Conservation (phyloP, 1,140 invertebrate genomes). For the Aphelenchoides avenae region DNA sequence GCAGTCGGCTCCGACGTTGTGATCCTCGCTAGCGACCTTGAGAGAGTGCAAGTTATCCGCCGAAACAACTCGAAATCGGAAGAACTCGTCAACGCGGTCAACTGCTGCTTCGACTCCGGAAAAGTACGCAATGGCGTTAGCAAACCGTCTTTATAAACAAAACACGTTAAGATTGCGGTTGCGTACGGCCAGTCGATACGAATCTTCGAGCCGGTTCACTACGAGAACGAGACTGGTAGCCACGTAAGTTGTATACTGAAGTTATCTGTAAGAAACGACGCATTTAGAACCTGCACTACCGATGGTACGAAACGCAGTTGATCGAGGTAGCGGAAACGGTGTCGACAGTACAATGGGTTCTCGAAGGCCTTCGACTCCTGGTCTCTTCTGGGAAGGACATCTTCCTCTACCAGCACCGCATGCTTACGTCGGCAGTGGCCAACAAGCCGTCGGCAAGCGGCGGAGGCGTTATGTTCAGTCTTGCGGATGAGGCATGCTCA, state of each 20-base stretch:
- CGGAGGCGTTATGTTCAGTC: conserved; percentile 52
- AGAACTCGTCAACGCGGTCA: conserved; percentile 84
- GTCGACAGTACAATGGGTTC: conserved; percentile 88
- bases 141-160: conserved; percentile 3
- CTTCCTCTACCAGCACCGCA: conserved; percentile 79
- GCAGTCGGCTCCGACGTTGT: conserved; percentile 97
- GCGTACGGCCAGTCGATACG: conserved; percentile 92
- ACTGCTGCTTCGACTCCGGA: conserved; percentile 94
- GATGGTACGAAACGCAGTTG: conserved; percentile 91
- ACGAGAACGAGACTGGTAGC: conserved; percentile 65
- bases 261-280: neutral
- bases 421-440: conserved; percentile 34
- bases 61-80: conserved; percentile 78
- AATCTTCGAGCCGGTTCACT: conserved; percentile 93
- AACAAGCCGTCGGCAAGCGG: neutral
- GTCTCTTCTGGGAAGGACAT: conserved; percentile 78
- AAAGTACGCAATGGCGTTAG: conserved; percentile 65
- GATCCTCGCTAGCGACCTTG: conserved; percentile 91
- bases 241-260: conserved; percentile 6
- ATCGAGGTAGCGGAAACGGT: conserved; percentile 81
- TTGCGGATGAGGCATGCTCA: conserved; percentile 43
- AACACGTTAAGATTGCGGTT: conserved; percentile 74
- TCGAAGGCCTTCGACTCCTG: conserved; percentile 83
- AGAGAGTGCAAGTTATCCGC: conserved; percentile 95
- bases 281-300: conserved; percentile 79